These are phyloP conservation scores for Teleogryllus oceanicus DNA, from an alignment of 2,888 invertebrate genomes.

Conservation along the genomic window DNA sequence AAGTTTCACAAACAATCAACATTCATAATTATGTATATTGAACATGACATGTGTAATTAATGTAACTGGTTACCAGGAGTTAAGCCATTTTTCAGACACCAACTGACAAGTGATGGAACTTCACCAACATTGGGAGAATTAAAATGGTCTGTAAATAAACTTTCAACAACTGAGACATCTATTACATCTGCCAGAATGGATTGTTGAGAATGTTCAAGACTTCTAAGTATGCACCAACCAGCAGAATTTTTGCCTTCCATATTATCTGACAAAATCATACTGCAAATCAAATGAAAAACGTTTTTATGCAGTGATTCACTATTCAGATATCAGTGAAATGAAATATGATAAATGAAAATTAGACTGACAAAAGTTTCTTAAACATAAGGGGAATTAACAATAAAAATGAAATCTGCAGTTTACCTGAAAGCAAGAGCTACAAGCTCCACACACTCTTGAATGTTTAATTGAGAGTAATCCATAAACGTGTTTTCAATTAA, in stretches of 20 bases:
- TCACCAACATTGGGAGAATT: background rate
- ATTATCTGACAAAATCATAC: background rate
- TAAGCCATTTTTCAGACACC: background rate
- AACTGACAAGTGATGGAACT: constrained; percentile 19
- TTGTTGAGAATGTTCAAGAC: constrained; percentile 7
- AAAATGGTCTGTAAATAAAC: background rate
- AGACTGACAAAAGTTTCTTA: too few relatives aligned
- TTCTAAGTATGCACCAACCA: background rate
- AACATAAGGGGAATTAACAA: too few relatives aligned
- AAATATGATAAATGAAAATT: too few relatives aligned
- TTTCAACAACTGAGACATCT: background rate
- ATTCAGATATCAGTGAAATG: too few relatives aligned
- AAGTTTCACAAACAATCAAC: too few relatives aligned
- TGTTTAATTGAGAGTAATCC: background rate
- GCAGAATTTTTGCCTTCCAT: background rate
- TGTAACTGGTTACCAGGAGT: background rate
- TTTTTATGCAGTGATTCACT: too few relatives aligned
- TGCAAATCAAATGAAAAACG: background rate
- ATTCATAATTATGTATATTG: too few relatives aligned
- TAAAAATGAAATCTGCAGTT: too few relatives aligned
- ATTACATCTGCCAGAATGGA: background rate
- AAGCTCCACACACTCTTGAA: constrained; percentile 4
- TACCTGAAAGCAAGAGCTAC: constrained; percentile 7
- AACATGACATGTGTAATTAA: background rate
- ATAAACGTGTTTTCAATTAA: constrained; percentile 4